Percentiles rank a stretch among this genome's conserved stretches.
phyloP scores from a whole-genome alignment of 2,888 invertebrate genomes.

The Aphrophora alni region DNA sequence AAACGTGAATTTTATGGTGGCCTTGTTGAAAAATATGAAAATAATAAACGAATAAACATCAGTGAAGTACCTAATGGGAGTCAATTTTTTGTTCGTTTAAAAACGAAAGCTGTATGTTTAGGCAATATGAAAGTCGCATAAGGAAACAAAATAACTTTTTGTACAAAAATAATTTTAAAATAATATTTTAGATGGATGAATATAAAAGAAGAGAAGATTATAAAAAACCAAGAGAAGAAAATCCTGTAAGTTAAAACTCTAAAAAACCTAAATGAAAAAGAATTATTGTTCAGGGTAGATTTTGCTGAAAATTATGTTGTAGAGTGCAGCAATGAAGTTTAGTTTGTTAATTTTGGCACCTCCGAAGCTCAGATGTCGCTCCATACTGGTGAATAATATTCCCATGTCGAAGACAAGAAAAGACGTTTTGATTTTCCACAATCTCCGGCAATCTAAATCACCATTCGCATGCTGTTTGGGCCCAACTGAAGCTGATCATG shows the following conservation, averaged over 20 bases:
- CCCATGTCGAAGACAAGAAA: neutral
- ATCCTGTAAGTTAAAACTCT: neutral
- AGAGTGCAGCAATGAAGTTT: neutral
- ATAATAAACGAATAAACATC: neutral
- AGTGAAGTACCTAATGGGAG: neutral
- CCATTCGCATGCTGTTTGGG: constrained; percentile 2
- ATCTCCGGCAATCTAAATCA: neutral
- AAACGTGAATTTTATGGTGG: neutral
- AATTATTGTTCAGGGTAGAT: constrained; percentile 11
- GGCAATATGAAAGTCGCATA: neutral
- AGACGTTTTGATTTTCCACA: neutral
- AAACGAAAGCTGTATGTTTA: neutral
- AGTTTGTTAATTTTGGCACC: neutral
- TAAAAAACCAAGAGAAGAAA: constrained; percentile 1
- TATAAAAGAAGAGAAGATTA: neutral
- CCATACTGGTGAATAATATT: neutral
- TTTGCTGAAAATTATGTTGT: constrained; percentile 13
- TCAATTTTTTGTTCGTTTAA: neutral
- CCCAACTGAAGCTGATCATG: neutral
- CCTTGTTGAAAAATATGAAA: neutral
- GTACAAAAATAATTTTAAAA: neutral
- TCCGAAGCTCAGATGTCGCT: neutral
- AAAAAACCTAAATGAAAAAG: neutral
- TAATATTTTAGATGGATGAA: neutral
- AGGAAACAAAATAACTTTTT: neutral